A percentile compares a stretch with the other conserved stretches of the same genome.
These are phyloP conservation scores for Troides helena DNA, from an alignment of 2,888 invertebrate species.

Conservation along the genomic window DNA sequence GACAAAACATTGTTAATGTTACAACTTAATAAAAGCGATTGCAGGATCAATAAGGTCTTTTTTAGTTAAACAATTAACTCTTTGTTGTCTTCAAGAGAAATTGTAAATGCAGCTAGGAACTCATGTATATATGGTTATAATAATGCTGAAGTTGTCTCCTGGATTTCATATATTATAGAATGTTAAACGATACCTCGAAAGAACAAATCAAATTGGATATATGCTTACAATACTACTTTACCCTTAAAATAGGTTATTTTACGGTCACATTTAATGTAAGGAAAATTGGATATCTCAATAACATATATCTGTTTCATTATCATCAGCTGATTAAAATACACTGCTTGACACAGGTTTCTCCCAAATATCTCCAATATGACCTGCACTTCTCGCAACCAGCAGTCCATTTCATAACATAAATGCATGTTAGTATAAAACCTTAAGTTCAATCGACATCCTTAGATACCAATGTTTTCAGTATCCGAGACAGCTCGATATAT, in stretches of 20 bases:
- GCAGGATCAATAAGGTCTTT: not conserved
- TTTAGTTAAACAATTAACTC: not conserved
- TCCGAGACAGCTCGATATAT: not conserved
- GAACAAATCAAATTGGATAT: constrained; percentile 1
- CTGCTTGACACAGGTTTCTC: too few relatives aligned
- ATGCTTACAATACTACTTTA: not conserved
- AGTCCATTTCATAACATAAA: not conserved
- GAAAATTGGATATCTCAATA: not conserved
- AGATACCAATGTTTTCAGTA: not conserved
- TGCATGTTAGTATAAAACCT: not conserved
- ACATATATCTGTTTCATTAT: not conserved
- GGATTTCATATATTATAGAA: not conserved
- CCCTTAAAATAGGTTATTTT: not conserved
- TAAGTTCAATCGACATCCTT: not conserved
- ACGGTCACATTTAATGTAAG: not conserved
- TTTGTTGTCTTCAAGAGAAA: not conserved
- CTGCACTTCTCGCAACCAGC: not conserved
- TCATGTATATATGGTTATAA: not conserved
- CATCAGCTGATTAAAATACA: too few relatives aligned
- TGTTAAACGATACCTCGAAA: not conserved
- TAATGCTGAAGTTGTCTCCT: too few relatives aligned
- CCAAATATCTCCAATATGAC: too few relatives aligned
- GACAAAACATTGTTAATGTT: not conserved
- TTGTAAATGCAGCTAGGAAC: constrained; percentile 28
- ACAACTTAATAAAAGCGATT: not conserved